Evolutionary conservation across 2,888 invertebrate genomes (phyloP), one percentile per base, ranked within the genome.

Genomic region (Ectemnius lituratus): DNA sequence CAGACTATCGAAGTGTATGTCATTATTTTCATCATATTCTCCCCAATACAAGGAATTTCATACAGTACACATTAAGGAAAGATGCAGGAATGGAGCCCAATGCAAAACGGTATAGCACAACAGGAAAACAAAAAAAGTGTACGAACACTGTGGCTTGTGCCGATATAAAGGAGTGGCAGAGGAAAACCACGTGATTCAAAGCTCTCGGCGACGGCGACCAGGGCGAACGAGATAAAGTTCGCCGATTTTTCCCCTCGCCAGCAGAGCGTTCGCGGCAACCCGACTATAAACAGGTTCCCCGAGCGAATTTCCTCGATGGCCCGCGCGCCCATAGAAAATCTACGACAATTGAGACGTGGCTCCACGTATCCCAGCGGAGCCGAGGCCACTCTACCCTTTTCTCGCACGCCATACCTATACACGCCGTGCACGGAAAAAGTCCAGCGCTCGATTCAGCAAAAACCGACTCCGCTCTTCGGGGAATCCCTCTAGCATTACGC

Each of bases 311-410:
- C 63, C 75, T 65, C 61, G 23, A 56, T 45, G 79, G 73, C 67
- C 70, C 71, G 52, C 66, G 67, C 68, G 64, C 79, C 85, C 80
- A 87, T 87, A 87, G 86, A 87, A 87, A 87, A 87, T 87, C 87
- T 87, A 83, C 82, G 82, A 82, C 87, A 85, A 86, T 87, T 87
- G 86, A 87, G 75, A 63, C 76, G 75, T 56, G 75, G 70, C 72
- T 70, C 64, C 58, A 65, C 75, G 71, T 74, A 70, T 69, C 68
- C 64, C 52, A 66, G 70, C 68, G 76, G 75, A 73, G 78, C 73
- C 76, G 68, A 68, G 23, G 46, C 59, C 57, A 45, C 59, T 47
- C 61, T 45, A 37, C 37, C 11, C 37, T 37, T 37, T 37, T 37
- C 37, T 37, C 37, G 37, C 37, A 11, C 52, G 14, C 5, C n/a